These are phyloP conservation scores for Aspidiotus destructor DNA, from an alignment of 2,888 invertebrate species.

Conservation along the genomic window DNA sequence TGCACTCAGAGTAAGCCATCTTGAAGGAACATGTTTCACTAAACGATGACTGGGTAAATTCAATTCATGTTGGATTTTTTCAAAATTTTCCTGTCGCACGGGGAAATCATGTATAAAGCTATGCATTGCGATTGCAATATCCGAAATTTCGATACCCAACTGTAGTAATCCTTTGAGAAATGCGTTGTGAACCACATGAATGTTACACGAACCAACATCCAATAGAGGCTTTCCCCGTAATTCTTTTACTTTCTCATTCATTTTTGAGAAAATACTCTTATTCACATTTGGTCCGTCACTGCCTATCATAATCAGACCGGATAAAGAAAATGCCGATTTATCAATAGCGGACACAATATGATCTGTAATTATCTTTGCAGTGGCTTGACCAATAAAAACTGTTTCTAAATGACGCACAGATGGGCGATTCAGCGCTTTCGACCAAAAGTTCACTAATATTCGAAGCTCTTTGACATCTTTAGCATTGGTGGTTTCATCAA, in stretches of 20 bases:
- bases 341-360: slow-evolving; percentile 15
- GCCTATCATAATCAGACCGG: slow-evolving; percentile 14
- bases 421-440: background rate
- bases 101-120: slow-evolving; percentile 25
- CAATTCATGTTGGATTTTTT: background rate
- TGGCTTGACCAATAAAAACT: slow-evolving; percentile 16
- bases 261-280: slow-evolving; percentile 1
- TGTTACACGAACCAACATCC: slow-evolving; percentile 33
- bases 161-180: slow-evolving; percentile 26
- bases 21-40: background rate
- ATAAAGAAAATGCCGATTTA: slow-evolving; percentile 12
- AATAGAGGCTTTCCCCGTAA: slow-evolving; percentile 3
- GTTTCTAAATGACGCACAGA: slow-evolving; percentile 11
- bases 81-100: background rate
- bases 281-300: slow-evolving; percentile 19
- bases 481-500: slow-evolving; percentile 15
- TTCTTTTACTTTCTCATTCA: slow-evolving; percentile 2
- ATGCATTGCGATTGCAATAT: slow-evolving; percentile 27
- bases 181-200: slow-evolving; percentile 32
- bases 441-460: slow-evolving; percentile 9
- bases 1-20: background rate
- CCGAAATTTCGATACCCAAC: slow-evolving; percentile 27
- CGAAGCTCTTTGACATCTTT: slow-evolving; percentile 15
- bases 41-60: background rate
- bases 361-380: slow-evolving; percentile 17